These are phyloP conservation scores for Armadillidium nasatum DNA, from an alignment of 1,140 invertebrate genomes.

Conservation along the genomic window DNA sequence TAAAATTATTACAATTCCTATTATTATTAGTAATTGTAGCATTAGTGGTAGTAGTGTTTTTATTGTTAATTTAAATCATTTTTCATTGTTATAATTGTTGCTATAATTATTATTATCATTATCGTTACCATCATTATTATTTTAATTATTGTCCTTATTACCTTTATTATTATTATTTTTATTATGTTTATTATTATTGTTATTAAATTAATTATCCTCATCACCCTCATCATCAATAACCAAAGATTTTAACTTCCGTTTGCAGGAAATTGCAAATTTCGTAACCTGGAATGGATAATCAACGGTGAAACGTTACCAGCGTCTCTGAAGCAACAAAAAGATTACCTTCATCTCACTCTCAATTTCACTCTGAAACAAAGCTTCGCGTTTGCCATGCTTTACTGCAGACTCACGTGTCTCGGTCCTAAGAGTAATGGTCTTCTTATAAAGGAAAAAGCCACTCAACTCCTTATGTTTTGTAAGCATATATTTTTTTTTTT, in stretches of 20 bases:
- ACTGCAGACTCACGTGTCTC: background rate
- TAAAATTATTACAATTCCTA: too few species aligned
- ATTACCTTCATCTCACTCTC: background rate
- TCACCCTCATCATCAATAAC: too few species aligned
- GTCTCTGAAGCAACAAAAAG: background rate
- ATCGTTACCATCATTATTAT: too few species aligned
- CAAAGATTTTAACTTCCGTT: background rate
- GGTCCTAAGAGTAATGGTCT: background rate
- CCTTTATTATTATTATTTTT: too few species aligned
- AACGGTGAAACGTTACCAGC: background rate
- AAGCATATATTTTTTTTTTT: background rate
- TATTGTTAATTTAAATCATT: too few species aligned
- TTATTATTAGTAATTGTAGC: too few species aligned
- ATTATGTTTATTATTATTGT: too few species aligned
- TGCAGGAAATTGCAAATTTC: background rate
- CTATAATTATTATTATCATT: too few species aligned
- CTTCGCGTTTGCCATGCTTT: background rate
- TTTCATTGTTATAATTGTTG: too few species aligned
- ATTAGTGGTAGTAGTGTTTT: too few species aligned
- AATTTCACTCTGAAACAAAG: background rate
- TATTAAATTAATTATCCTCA: too few species aligned
- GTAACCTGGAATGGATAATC: conserved; percentile 4
- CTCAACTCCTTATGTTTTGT: background rate
- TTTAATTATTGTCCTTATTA: too few species aligned
- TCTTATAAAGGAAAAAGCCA: background rate